A percentile compares a stretch with the other conserved stretches of the same genome.
phyloP scores from a whole-genome alignment of 2,888 invertebrate genomes.

The Dorcus hopei region DNA sequence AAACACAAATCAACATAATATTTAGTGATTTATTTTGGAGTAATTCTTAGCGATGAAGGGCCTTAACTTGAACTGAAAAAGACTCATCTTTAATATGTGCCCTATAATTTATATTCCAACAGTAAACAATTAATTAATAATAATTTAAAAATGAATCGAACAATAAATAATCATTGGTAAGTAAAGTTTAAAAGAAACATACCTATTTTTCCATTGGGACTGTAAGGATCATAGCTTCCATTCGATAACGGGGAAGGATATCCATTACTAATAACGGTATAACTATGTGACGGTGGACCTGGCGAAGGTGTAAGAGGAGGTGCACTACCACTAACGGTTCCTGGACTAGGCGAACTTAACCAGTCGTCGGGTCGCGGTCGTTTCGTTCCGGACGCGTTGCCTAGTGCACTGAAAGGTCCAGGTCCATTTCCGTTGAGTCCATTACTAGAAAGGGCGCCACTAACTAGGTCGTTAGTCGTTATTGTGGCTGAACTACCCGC shows the following conservation, averaged over 20 bases:
- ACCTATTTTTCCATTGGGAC: slow-evolving; percentile 90
- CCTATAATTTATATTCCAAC: too few species aligned
- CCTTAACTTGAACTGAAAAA: too few species aligned
- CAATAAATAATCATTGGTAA: too few species aligned
- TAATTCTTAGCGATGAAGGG: too few species aligned
- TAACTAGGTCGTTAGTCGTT: slow-evolving; percentile 36
- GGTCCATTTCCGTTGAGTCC: slow-evolving; percentile 27
- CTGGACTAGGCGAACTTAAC: slow-evolving; percentile 62
- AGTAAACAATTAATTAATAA: too few species aligned
- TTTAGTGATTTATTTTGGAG: too few species aligned
- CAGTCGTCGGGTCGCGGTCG: slow-evolving; percentile 61
- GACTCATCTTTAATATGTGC: too few species aligned
- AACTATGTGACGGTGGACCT: slow-evolving; percentile 54
- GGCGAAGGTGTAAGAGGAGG: slow-evolving; percentile 68
- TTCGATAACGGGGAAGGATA: slow-evolving; percentile 84
- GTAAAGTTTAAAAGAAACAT: slow-evolving; percentile 45
- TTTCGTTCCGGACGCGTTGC: slow-evolving; percentile 47
- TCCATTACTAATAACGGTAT: slow-evolving; percentile 64
- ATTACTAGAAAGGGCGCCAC: slow-evolving; percentile 23
- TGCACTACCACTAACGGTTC: slow-evolving; percentile 41
- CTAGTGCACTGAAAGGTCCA: slow-evolving; percentile 28
- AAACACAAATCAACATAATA: too few species aligned
- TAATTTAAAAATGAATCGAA: too few species aligned
- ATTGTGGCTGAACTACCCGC: slow-evolving; percentile 27
- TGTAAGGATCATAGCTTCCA: slow-evolving; percentile 86